These are phyloP conservation scores for Metellina segmentata DNA, from an alignment of 2,888 invertebrate species.

Conservation along the genomic window DNA sequence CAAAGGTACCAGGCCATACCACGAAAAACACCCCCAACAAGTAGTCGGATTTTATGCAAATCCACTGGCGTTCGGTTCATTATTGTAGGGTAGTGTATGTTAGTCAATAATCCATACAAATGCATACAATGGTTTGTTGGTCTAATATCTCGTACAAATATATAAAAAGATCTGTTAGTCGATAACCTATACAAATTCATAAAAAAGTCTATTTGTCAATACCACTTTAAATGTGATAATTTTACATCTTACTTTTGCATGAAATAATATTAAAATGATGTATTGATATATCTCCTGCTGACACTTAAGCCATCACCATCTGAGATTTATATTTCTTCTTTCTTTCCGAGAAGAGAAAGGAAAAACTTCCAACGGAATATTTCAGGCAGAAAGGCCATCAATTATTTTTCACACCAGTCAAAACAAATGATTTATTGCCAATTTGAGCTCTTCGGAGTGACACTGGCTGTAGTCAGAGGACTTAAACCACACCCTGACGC, in stretches of 20 bases:
- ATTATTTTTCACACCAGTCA: conserved; percentile 20
- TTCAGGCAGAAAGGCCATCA: background rate
- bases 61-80: no score
- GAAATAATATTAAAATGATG: background rate
- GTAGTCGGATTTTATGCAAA: no score
- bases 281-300: background rate
- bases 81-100: no score
- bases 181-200: no score
- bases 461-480: background rate
- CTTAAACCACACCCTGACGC: conserved; percentile 39
- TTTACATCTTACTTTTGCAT: background rate
- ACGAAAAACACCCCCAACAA: no score
- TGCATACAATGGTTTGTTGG: no score
- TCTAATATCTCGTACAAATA: no score
- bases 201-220: no score
- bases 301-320: background rate
- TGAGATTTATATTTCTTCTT: background rate
- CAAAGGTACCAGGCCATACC: no score
- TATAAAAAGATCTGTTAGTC: no score
- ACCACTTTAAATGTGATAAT: no score
- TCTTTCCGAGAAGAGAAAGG: background rate
- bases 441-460: conserved; percentile 16
- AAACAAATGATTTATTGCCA: conserved; percentile 49
- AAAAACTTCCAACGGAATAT: background rate
- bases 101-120: no score